Percentiles rank a stretch among this genome's conserved stretches.
Evolutionary conservation across 1,140 invertebrate species (phyloP).

Genomic region (Yoshiicerus persimilis): DNA sequence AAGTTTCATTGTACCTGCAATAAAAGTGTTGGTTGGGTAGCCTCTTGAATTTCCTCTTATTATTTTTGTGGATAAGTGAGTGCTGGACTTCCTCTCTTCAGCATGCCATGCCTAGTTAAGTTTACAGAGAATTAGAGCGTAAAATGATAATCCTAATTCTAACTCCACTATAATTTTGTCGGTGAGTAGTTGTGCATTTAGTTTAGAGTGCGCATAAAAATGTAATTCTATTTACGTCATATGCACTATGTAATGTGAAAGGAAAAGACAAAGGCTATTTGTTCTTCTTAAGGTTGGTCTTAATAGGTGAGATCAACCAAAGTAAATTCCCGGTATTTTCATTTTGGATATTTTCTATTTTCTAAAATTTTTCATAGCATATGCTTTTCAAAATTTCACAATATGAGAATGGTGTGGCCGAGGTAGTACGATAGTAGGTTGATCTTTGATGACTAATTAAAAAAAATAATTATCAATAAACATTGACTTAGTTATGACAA

Average conservation of each 20-base stretch:
- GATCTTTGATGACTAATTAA: no score
- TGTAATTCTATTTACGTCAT: not conserved
- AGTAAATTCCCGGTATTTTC: no score
- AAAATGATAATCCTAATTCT: not conserved
- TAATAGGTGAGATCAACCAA: no score
- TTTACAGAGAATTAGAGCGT: not conserved
- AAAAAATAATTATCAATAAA: no score
- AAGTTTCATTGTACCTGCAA: not conserved
- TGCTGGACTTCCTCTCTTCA: constrained; percentile 1
- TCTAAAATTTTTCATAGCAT: no score
- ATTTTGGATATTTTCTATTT: no score
- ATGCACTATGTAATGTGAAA: not conserved
- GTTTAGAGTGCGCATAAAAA: not conserved
- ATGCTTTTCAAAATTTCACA: no score
- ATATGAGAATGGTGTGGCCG: no score
- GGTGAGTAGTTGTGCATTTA: not conserved
- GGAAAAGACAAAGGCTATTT: not conserved
- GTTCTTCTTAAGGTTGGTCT: no score
- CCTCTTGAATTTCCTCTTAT: constrained; percentile 6
- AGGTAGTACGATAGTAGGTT: no score
- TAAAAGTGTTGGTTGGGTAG: not conserved
- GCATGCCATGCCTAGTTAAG: not conserved
- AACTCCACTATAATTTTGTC: not conserved
- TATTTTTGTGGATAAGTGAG: not conserved
- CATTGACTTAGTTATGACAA: no score